Conservation (phyloP, 2,797 vertebrate genomes). For the Sebastes reedi region DNA sequence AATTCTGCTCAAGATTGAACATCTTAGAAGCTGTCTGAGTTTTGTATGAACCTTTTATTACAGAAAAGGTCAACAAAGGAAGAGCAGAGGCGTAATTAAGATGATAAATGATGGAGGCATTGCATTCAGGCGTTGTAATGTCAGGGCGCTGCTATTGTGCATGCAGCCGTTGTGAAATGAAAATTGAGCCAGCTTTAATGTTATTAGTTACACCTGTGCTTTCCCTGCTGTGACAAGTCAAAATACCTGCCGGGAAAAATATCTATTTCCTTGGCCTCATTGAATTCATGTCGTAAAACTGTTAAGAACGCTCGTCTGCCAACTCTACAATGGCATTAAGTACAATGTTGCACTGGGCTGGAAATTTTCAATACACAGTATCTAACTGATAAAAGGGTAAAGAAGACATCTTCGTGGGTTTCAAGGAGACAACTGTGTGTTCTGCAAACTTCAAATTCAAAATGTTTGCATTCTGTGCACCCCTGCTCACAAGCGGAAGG, state of each 20-base stretch:
- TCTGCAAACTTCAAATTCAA: not conserved
- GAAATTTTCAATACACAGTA: not conserved
- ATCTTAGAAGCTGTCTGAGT: not conserved
- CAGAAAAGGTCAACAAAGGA: not conserved
- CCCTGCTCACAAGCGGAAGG: not conserved
- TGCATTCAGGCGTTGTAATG: not conserved
- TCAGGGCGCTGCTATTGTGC: not conserved
- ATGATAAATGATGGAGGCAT: not conserved
- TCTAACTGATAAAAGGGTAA: not conserved
- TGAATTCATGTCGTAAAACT: not conserved
- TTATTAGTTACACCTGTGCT: not conserved
- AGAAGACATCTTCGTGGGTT: not conserved
- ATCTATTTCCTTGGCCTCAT: not conserved
- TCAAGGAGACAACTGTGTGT: not conserved
- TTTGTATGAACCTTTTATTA: not conserved
- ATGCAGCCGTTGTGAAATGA: not conserved
- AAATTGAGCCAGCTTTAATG: not conserved
- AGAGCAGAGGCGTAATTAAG: not conserved
- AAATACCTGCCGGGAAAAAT: not conserved
- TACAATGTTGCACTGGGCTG: not conserved
- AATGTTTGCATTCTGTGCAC: not conserved
- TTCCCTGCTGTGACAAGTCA: not conserved
- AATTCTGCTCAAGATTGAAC: not conserved
- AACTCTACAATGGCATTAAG: not conserved
- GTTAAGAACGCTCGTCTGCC: not conserved